These are phyloP conservation scores for Automeris io DNA, from an alignment of 2,888 invertebrate genomes.

Conservation along the genomic window DNA sequence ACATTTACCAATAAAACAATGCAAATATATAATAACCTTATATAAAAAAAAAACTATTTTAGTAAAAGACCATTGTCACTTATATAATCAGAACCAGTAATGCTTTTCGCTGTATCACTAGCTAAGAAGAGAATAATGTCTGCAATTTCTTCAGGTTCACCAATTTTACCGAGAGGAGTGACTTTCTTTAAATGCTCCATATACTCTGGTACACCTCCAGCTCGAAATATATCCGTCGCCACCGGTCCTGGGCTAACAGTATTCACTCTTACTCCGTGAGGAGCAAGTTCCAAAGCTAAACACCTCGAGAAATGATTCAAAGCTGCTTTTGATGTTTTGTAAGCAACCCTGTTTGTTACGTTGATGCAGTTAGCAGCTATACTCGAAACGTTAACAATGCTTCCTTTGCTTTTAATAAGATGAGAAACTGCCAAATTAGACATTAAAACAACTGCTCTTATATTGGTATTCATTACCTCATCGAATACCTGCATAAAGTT, in stretches of 20 bases:
- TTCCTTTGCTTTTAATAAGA: slow-evolving; percentile 22
- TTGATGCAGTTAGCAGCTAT: slow-evolving; percentile 7
- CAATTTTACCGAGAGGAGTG: slow-evolving; percentile 11
- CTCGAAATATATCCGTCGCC: slow-evolving; percentile 11
- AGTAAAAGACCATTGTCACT: slow-evolving; percentile 6
- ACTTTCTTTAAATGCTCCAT: neutral
- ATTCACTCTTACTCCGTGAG: slow-evolving; percentile 79
- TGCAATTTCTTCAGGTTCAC: slow-evolving; percentile 17
- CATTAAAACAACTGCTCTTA: slow-evolving; percentile 16
- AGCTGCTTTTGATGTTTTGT: slow-evolving; percentile 19
- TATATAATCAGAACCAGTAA: slow-evolving; percentile 20
- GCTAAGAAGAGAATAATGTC: slow-evolving; percentile 24
- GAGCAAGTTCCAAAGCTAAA: slow-evolving; percentile 79
- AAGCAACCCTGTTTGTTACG: slow-evolving; percentile 3
- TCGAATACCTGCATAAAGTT: slow-evolving; percentile 18
- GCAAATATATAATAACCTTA: too few species aligned
- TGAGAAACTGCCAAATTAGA: slow-evolving; percentile 18
- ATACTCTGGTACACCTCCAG: slow-evolving; percentile 1
- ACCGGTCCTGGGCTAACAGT: slow-evolving; percentile 40
- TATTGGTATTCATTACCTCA: slow-evolving; percentile 19
- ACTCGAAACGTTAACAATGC: slow-evolving; percentile 24
- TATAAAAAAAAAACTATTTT: too few species aligned
- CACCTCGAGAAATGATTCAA: slow-evolving; percentile 83
- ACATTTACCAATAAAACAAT: too few species aligned
- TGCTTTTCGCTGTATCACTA: slow-evolving; percentile 22